phyloP scores from a whole-genome alignment of 2,797 vertebrate genomes.

The Borostomias antarcticus region DNA sequence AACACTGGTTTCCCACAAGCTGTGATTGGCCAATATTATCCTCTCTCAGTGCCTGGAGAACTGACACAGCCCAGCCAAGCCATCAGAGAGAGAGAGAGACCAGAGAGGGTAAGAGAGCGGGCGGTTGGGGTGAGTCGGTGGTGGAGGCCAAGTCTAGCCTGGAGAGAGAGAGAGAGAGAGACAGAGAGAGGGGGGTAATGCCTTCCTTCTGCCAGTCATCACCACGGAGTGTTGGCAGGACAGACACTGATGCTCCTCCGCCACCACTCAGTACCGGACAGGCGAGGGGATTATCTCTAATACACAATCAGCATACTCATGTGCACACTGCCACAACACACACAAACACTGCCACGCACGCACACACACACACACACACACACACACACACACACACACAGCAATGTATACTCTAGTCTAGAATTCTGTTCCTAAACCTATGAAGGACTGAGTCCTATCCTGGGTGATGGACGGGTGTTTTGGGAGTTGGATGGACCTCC shows the following conservation, averaged over 20 bases:
- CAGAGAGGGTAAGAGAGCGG: conserved; percentile 13
- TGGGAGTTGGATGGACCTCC: no score
- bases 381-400: no score
- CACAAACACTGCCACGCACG: not conserved
- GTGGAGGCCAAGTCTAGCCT: no score
- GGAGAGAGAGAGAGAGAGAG: not conserved
- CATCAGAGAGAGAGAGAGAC: not conserved
- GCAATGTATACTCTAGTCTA: no score
- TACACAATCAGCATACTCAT: conserved; percentile 38
- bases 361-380: not conserved
- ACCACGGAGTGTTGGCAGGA: conserved; percentile 50
- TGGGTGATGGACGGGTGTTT: no score
- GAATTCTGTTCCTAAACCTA: no score
- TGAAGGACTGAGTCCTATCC: no score
- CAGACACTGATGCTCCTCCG: conserved; percentile 31
- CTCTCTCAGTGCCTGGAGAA: not conserved
- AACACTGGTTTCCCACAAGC: not conserved
- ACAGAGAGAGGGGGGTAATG: conserved; percentile 34
- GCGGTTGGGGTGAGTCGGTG: no score
- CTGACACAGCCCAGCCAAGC: not conserved
- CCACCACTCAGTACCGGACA: conserved; percentile 28
- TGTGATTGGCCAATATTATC: not conserved
- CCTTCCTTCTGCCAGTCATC: conserved; percentile 35
- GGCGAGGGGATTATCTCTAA: conserved; percentile 36
- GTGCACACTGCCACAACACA: conserved; percentile 25